phyloP scores from a whole-genome alignment of 2,888 invertebrate genomes.

The Perithous albicinctus region DNA sequence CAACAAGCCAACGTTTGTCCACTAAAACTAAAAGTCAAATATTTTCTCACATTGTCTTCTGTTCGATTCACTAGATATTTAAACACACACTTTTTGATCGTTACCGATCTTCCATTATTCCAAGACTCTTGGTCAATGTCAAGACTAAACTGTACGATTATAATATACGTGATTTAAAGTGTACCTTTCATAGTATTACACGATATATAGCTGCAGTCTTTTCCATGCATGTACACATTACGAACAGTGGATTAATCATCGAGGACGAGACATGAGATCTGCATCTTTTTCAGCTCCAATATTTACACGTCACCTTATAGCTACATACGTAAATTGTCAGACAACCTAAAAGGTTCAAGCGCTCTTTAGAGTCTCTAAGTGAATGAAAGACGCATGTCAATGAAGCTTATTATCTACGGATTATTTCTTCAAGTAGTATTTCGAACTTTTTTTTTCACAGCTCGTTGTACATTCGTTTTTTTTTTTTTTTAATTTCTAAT shows the following conservation, averaged over 20 bases:
- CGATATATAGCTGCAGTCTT: slow-evolving; percentile 48
- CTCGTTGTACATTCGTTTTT: not conserved
- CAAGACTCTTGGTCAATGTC: slow-evolving; percentile 19
- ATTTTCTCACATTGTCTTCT: slow-evolving; percentile 8
- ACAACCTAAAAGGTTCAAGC: slow-evolving; percentile 27
- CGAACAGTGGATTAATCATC: slow-evolving; percentile 47
- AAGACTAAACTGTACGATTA: slow-evolving; percentile 14
- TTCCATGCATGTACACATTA: slow-evolving; percentile 12
- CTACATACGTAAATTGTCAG: slow-evolving; percentile 32
- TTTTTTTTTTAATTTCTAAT: slow-evolving; percentile 19
- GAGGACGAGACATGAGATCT: slow-evolving; percentile 29
- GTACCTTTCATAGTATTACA: slow-evolving; percentile 1
- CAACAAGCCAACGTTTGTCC: not conserved
- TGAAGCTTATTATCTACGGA: not conserved
- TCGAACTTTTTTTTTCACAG: slow-evolving; percentile 1
- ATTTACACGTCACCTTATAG: slow-evolving; percentile 50
- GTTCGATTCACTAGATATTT: slow-evolving; percentile 5
- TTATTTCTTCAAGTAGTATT: not conserved
- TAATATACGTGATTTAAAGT: not conserved
- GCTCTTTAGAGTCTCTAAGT: slow-evolving; percentile 41
- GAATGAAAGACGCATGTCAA: slow-evolving; percentile 30
- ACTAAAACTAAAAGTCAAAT: slow-evolving; percentile 7
- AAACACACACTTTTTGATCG: slow-evolving; percentile 4
- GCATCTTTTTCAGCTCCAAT: slow-evolving; percentile 35
- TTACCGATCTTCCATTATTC: not conserved